A percentile compares a stretch with the other conserved stretches of the same genome.
These are phyloP conservation scores for Perizoma affinitatum DNA, from an alignment of 2,888 invertebrate genomes.

Conservation along the genomic window DNA sequence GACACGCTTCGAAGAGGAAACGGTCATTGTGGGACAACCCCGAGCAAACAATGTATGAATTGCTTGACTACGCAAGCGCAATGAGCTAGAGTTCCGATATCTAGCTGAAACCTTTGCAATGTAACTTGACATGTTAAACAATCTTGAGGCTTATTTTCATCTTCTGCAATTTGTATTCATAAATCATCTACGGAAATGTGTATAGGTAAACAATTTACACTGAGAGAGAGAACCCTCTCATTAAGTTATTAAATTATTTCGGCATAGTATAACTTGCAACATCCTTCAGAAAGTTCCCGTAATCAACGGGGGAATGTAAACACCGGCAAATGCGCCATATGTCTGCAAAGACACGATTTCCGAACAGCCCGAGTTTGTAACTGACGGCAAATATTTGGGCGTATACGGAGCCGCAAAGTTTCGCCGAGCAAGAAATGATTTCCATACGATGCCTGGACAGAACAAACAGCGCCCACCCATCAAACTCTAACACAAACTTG, in stretches of 20 bases:
- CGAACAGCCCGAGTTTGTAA: constrained; percentile 61
- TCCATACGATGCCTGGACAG: constrained; percentile 70
- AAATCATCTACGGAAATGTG: too few species aligned
- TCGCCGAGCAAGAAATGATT: constrained; percentile 77
- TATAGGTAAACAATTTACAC: too few species aligned
- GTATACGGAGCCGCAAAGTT: constrained; percentile 71
- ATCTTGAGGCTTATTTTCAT: too few species aligned
- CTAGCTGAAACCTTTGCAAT: constrained; percentile 7
- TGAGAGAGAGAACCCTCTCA: too few species aligned
- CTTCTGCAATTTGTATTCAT: too few species aligned
- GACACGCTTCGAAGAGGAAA: constrained; percentile 56
- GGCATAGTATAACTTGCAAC: constrained; percentile 25
- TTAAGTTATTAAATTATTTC: constrained; percentile 14
- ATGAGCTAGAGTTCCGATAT: constrained; percentile 34
- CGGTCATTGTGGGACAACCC: constrained; percentile 41
- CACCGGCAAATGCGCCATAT: constrained; percentile 58
- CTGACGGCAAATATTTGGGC: constrained; percentile 76
- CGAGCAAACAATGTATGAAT: constrained; percentile 41
- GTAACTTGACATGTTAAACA: constrained; percentile 5
- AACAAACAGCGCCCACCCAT: constrained; percentile 75
- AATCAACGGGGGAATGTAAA: constrained; percentile 57
- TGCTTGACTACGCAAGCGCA: constrained; percentile 41
- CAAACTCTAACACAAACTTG: constrained; percentile 76
- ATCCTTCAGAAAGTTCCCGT: constrained; percentile 44
- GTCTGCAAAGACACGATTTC: constrained; percentile 68